A percentile compares a stretch with the other conserved stretches of the same genome.
These are phyloP conservation scores for Brachypteracias leptosomus DNA, from an alignment of 2,113 vertebrate genomes.

Conservation along the genomic window DNA sequence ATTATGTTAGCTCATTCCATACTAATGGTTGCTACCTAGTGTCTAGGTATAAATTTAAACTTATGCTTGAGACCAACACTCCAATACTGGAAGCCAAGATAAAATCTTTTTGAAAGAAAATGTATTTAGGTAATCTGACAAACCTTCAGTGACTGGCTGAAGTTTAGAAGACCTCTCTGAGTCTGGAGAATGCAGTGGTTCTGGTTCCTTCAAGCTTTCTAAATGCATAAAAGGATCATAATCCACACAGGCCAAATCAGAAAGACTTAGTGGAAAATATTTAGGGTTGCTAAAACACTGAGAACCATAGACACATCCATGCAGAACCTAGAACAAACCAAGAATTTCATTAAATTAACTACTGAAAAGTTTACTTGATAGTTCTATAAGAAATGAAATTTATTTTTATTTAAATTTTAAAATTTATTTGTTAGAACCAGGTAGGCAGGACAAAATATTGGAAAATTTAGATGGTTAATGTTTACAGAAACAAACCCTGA, in stretches of 20 bases:
- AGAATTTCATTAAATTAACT: neutral
- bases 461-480: neutral
- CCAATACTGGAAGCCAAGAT: neutral
- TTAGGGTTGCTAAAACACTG: conserved; percentile 92
- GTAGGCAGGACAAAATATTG: neutral
- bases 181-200: conserved; percentile 97
- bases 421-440: neutral
- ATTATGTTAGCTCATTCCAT: conserved; percentile 23
- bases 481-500: neutral
- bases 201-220: conserved; percentile 93
- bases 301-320: conserved; percentile 97
- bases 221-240: conserved; percentile 95
- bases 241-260: conserved; percentile 90
- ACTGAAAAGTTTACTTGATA: neutral
- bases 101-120: neutral
- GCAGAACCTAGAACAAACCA: conserved; percentile 83
- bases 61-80: neutral
- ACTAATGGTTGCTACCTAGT: neutral
- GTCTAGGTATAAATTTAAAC: neutral
- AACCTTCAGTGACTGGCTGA: conserved; percentile 96
- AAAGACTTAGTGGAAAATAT: conserved; percentile 94
- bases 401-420: neutral
- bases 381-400: neutral
- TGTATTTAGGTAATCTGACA: conserved; percentile 13
- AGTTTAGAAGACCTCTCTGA: conserved; percentile 95